Conservation (phyloP, 1,140 invertebrate species). For the Apocrypta bakeri region DNA sequence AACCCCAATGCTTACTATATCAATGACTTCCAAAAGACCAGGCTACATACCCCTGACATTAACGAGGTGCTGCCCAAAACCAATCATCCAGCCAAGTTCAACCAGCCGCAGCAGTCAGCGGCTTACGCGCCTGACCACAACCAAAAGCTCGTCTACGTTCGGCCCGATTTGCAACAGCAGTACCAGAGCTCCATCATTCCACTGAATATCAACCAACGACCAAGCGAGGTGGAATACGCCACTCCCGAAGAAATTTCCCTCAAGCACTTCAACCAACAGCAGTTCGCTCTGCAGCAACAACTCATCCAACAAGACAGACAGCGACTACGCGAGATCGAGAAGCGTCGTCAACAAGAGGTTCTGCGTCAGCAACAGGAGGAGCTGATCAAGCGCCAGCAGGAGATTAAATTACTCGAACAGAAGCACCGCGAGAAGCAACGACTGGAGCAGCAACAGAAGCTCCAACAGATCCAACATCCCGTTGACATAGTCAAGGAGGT, state of each 20-base stretch:
- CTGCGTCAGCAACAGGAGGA: slow-evolving; percentile 65
- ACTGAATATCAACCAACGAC: slow-evolving; percentile 61
- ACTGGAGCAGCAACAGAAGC: not conserved
- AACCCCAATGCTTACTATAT: slow-evolving; percentile 63
- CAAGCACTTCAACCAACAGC: slow-evolving; percentile 72
- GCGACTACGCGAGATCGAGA: slow-evolving; percentile 64
- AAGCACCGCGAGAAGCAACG: slow-evolving; percentile 56
- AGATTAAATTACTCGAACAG: slow-evolving; percentile 58
- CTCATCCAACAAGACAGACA: slow-evolving; percentile 66
- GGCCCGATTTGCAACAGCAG: slow-evolving; percentile 60
- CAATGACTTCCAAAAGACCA: slow-evolving; percentile 62
- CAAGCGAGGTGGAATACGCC: slow-evolving; percentile 63
- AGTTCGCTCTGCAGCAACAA: slow-evolving; percentile 68
- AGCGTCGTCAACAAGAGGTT: slow-evolving; percentile 63
- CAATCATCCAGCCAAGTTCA: slow-evolving; percentile 65
- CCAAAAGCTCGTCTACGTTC: slow-evolving; percentile 57
- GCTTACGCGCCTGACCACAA: slow-evolving; percentile 43
- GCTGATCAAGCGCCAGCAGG: slow-evolving; percentile 62
- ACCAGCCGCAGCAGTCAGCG: slow-evolving; percentile 45
- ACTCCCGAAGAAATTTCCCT: slow-evolving; percentile 70
- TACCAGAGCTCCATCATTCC: slow-evolving; percentile 63
- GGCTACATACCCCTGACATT: slow-evolving; percentile 63
- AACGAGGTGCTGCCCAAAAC: slow-evolving; percentile 68
- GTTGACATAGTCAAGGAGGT: slow-evolving; percentile 34
- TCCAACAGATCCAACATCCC: not conserved